Percentiles rank a stretch among this genome's conserved stretches.
These are phyloP conservation scores for Hydra vulgaris DNA, from an alignment of 30 jellyfish, hydroid and myxozoan genomes.

Conservation along the genomic window DNA sequence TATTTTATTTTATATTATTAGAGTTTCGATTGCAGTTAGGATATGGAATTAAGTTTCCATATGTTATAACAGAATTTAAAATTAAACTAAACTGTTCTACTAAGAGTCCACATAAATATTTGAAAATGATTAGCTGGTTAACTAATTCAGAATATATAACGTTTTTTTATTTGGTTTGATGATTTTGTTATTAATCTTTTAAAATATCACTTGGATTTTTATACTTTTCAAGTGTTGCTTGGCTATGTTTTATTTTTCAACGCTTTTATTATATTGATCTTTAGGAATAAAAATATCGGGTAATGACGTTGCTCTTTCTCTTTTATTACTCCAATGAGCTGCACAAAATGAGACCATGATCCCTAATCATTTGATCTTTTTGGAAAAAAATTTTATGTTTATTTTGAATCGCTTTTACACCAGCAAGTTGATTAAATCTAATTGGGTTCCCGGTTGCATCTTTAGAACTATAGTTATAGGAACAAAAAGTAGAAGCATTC, in stretches of 20 bases:
- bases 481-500: no score
- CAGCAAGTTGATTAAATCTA: neutral
- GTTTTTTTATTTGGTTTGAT: no score
- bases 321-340: slow-evolving; percentile 1
- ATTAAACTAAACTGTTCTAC: neutral
- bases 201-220: no score
- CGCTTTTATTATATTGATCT: neutral
- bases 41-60: neutral
- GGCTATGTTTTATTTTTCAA: neutral
- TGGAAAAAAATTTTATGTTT: neutral
- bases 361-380: no score
- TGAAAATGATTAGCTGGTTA: neutral
- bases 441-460: slow-evolving; percentile 4
- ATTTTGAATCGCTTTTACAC: neutral
- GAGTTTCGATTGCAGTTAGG: neutral
- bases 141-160: neutral
- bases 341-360: slow-evolving; percentile 5
- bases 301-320: slow-evolving; percentile 3
- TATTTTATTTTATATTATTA: no score
- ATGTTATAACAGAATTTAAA: neutral
- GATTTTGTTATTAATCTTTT: no score
- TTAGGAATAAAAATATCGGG: slow-evolving; percentile 3
- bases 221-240: no score
- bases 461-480: no score
- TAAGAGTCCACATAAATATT: neutral